Evolutionary conservation across 2,797 vertebrate genomes (phyloP).

Genomic region (Halcyon badia): DNA sequence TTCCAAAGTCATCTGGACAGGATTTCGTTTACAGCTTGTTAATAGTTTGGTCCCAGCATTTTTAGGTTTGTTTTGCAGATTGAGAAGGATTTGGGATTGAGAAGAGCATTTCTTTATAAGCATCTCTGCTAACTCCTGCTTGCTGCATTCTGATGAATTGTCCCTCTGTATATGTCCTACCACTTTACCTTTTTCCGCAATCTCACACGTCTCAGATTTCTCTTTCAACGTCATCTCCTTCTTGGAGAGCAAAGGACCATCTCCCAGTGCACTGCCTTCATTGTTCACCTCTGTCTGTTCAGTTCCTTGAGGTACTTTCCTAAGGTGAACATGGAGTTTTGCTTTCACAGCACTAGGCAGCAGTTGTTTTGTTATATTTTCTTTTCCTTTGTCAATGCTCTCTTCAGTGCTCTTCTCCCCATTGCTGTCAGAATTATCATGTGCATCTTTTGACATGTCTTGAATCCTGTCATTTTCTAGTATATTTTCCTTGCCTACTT

Average conservation of each 20-base stretch:
- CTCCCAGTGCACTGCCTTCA: neutral
- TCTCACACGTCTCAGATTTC: conserved; percentile 47
- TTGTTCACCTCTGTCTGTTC: conserved; percentile 10
- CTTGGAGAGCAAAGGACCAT: conserved; percentile 9
- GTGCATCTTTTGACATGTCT: conserved; percentile 34
- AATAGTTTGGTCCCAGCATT: conserved; percentile 62
- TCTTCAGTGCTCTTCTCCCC: conserved; percentile 7
- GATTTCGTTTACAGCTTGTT: conserved; percentile 19
- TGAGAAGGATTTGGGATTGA: conserved; percentile 76
- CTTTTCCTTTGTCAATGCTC: conserved; percentile 33
- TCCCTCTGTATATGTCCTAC: neutral
- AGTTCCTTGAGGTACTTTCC: conserved; percentile 55
- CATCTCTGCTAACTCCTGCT: neutral
- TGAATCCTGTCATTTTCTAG: neutral
- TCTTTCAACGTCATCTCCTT: conserved; percentile 47
- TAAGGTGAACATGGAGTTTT: neutral
- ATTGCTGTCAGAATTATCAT: neutral
- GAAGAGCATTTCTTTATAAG: conserved; percentile 33
- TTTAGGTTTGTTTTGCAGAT: conserved; percentile 80
- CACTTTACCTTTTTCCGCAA: neutral
- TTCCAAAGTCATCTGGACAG: neutral
- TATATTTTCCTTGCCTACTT: neutral
- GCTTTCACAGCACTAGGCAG: conserved; percentile 51
- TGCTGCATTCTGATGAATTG: neutral
- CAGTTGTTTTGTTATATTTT: conserved; percentile 35